Percentiles rank a stretch among this genome's conserved stretches.
phyloP scores from a whole-genome alignment of 2,888 invertebrate species.

The Mimumesa dahlbomi region DNA sequence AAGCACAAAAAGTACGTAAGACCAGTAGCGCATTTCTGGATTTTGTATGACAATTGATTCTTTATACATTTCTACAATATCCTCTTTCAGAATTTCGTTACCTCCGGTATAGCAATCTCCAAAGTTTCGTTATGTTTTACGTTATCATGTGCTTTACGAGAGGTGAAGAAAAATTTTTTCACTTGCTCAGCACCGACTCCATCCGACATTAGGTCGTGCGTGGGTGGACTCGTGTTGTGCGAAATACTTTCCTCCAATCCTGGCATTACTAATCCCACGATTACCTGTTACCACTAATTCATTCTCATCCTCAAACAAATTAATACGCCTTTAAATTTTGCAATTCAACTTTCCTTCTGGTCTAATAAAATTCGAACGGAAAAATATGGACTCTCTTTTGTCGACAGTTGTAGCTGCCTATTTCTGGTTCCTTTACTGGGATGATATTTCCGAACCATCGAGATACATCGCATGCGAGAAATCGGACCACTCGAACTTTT shows the following conservation, averaged over 20 bases:
- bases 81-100: constrained; percentile 72
- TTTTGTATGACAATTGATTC: too few relatives aligned
- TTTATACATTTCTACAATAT: not conserved
- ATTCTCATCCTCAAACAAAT: constrained; percentile 60
- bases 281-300: constrained; percentile 59
- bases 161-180: constrained; percentile 91
- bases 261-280: constrained; percentile 73
- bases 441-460: constrained; percentile 14
- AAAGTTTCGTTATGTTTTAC: constrained; percentile 85
- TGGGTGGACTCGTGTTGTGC: constrained; percentile 74
- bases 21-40: constrained; percentile 58
- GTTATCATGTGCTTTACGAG: constrained; percentile 81
- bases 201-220: constrained; percentile 83
- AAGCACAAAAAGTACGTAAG: constrained; percentile 64
- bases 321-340: constrained; percentile 36
- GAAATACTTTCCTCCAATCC: constrained; percentile 77
- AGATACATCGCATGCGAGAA: constrained; percentile 9
- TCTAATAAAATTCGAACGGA: constrained; percentile 11
- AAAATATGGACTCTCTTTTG: constrained; percentile 56
- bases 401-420: constrained; percentile 51
- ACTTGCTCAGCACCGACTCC: constrained; percentile 85
- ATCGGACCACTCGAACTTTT: too few relatives aligned
- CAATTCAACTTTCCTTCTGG: constrained; percentile 12
- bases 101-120: constrained; percentile 91
- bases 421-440: too few relatives aligned